Base-by-base conservation (phyloP, 2,888 invertebrate species). In the Acrocyrtus sp. region DNA sequence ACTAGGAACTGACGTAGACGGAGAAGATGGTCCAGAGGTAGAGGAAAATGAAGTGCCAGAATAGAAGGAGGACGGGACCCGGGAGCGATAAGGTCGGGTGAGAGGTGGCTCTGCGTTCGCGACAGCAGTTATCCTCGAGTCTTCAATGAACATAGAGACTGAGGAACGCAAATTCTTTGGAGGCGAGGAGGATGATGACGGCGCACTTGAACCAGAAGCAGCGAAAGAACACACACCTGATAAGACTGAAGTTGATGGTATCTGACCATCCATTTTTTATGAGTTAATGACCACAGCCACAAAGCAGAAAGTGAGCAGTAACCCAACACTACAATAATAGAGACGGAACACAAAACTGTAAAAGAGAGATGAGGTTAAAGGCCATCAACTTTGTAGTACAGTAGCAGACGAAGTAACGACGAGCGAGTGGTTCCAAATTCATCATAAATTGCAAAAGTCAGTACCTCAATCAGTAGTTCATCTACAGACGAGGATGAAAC, bases 101-200 rank as follows among this genome's bases (percentile, higher is more conserved):
- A 68, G 67, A 34, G 74, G 72, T 27, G 62, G 63, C 58, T 77
- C 63, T 17, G 74, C 76, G 60, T 77, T 77, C 1, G 74, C 73
- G 6, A 76, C 75, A 17, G 77, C 75, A 17, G 77, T 73, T 5
- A 76, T 66, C 50, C 79, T 68, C 8, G 76, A 75, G 58, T 79
- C 79, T 47, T 79, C 78, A 47, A 79, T 78, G 61, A 79, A 79
- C 76, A 79, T 75, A 41, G 78, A 78, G 24, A 79, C 73, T 3
- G 79, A 79, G n/a, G 76, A 76, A 41, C 78, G 76, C 10, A 74
- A 65, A 54, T 67, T 73, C 34, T 48, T 26, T 8, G 72, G 68
- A 54, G 53, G 43, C 50, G 66, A 2, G 26, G 43, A 21, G 45
- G 50, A 50, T 10, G 50, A 51, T 53, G 51, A 22, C 2, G 8